phyloP scores from a whole-genome alignment of 2,797 vertebrate genomes.

The Brotula barbata region DNA sequence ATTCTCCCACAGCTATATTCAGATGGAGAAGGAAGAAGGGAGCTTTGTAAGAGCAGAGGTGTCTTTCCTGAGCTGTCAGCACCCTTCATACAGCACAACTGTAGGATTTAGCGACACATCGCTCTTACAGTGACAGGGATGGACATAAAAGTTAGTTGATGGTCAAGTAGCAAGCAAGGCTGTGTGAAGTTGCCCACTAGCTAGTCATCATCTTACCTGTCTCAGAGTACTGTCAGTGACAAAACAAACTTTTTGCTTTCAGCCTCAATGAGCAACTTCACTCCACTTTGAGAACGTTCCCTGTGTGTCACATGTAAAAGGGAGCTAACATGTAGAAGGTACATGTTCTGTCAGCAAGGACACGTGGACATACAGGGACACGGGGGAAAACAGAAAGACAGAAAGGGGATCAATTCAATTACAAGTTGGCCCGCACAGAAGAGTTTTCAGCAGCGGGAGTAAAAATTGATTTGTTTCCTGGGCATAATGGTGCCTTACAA shows the following conservation, averaged over 20 bases:
- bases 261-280: constrained; percentile 61
- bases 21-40: constrained; percentile 64
- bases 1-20: constrained; percentile 60
- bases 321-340: constrained; percentile 28
- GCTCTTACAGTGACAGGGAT: constrained; percentile 64
- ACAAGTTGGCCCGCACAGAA: constrained; percentile 34
- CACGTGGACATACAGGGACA: constrained; percentile 63
- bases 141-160: constrained; percentile 49
- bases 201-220: constrained; percentile 6
- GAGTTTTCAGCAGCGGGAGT: neutral
- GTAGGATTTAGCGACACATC: constrained; percentile 49
- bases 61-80: constrained; percentile 44
- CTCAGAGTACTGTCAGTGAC: neutral
- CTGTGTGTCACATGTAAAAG: constrained; percentile 58
- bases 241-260: constrained; percentile 1
- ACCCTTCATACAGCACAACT: constrained; percentile 36
- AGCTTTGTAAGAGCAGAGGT: constrained; percentile 70
- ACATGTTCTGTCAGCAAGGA: constrained; percentile 34
- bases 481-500: constrained; percentile 3
- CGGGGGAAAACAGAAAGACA: constrained; percentile 36
- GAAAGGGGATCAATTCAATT: constrained; percentile 53
- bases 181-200: constrained; percentile 63
- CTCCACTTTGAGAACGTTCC: constrained; percentile 43
- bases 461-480: neutral
- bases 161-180: constrained; percentile 42